Evolutionary conservation across 2,797 vertebrate species (phyloP).

Genomic region (Cuniculus paca): DNA sequence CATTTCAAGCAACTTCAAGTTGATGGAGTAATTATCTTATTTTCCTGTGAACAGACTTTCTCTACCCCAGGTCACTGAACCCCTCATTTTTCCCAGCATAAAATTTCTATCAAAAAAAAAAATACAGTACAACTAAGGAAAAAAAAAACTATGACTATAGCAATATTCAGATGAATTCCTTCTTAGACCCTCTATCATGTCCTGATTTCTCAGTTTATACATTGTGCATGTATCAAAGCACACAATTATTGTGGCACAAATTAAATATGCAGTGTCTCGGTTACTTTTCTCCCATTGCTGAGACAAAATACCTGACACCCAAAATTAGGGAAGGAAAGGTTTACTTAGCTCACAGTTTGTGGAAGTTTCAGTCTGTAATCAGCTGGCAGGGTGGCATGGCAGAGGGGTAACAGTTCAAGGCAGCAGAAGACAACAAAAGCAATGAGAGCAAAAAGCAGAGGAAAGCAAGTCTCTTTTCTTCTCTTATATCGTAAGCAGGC

Average conservation of each 20-base stretch:
- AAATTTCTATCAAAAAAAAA: slow-evolving; percentile 10
- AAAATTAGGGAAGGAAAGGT: too few species aligned
- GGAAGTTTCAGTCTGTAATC: too few species aligned
- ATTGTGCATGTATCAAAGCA: neutral
- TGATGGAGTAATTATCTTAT: neutral
- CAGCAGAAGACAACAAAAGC: too few species aligned
- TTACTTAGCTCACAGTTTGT: too few species aligned
- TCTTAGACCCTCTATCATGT: neutral
- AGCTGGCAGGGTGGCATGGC: too few species aligned
- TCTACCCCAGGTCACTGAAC: neutral
- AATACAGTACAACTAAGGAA: neutral
- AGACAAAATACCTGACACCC: too few species aligned
- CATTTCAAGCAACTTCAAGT: slow-evolving; percentile 27
- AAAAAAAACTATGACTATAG: neutral
- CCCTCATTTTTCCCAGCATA: neutral
- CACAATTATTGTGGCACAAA: neutral
- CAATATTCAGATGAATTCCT: neutral
- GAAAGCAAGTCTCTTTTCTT: too few species aligned
- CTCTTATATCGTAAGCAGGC: too few species aligned
- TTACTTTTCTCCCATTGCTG: too few species aligned
- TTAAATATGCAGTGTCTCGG: neutral
- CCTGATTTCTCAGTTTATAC: neutral
- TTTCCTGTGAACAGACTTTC: neutral
- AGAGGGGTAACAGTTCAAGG: too few species aligned
- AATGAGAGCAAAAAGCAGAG: too few species aligned